Base-by-base conservation (phyloP, 2,797 vertebrate genomes). In the Discoglossus pictus region DNA sequence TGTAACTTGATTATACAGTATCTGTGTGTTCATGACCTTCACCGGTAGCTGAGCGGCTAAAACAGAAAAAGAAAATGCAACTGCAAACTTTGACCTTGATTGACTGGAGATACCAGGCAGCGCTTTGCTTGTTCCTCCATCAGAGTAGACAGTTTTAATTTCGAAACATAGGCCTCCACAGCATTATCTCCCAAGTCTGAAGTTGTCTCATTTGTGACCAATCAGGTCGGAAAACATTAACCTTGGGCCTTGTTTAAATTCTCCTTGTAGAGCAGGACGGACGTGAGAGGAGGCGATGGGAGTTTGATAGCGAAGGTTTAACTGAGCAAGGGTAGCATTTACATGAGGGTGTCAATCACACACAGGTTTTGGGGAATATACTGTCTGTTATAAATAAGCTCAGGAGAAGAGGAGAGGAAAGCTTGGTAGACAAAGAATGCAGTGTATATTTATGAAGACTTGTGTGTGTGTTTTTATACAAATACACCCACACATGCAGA, bases 211-310 rank as follows among this genome's bases (percentile, higher is more conserved):
- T 78, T 80, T 82, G 77, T 78, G 80, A 72, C 73, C 75, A 75
- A 76, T 71, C 73, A 75, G 74, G 71, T 76, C 63, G 75, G 82
- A 78, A 82, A 82, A 84, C 80, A 84, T 81, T 83, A 83, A 85
- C 79, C 82, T 81, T 80, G 79, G 66, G 75, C 74, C 75, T 77
- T 61, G 77, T 51, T 74, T 74, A 74, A 79, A 83, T 78, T 83
- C 81, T 78, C 80, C 83, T 83, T 81, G 82, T 67, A 66, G 43
- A n/a, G 56, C 72, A 48, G 58, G 50, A 76, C 18, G 74, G 69
- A 58, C 42, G 51, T 60, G 59, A 72, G 67, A 69, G 2, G 44
- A 80, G 64, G 73, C 31, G 64, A 73, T 75, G 55, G 61, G 55
- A 77, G 75, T 75, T 74, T 74, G 2, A 63, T 72, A 73, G 70